Base-by-base conservation (phyloP, 2,888 invertebrate species). In the Muscina levida region DNA sequence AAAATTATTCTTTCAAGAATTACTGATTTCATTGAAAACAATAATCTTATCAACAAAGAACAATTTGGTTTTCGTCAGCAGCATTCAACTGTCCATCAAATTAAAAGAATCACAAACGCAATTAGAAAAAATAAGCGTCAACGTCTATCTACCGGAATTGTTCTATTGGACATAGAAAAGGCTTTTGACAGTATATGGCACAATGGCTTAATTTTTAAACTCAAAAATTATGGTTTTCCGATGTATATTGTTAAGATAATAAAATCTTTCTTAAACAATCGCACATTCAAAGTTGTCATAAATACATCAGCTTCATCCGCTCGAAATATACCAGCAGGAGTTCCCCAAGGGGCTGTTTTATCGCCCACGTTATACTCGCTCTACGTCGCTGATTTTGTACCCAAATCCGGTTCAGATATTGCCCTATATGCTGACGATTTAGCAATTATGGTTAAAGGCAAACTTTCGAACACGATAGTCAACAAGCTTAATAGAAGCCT, bases 271-370 rank as follows among this genome's bases (percentile, higher is more conserved):
- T 17, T 67, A 17, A 37, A 5, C 10, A 17, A 51, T 10, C 3
- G 51, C 8, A 17, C 17, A 13, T 56, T 51, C n/a, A 2, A 19
- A 22, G 39, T 22, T 0, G 10, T 2, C 2, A 6, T 57, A 15
- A 15, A 31, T 1, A 31, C 26, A 11, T n/a, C 37, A 1, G 11
- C 11, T 17, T 67, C 67, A 8, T 15, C 31, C 2, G 15, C 26
- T 17, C n/a, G 37, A 8, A 37, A 1, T 1, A 48, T 48, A 3
- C 51, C 51, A 11, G 37, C 67, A 0, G 39, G 67, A 31, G 15
- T 67, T 15, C 67, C 48, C 1, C 67, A 67, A 15, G 67, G 67
- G 2, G n/a, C 67, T 8, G 51, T 67, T 11, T 31, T 67, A 11
- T 67, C 37, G 0, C 67, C 67, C 1, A 48, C 8, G 3, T 13